These are phyloP conservation scores for Zygaena filipendulae DNA, from an alignment of 2,888 invertebrate species.

Conservation along the genomic window DNA sequence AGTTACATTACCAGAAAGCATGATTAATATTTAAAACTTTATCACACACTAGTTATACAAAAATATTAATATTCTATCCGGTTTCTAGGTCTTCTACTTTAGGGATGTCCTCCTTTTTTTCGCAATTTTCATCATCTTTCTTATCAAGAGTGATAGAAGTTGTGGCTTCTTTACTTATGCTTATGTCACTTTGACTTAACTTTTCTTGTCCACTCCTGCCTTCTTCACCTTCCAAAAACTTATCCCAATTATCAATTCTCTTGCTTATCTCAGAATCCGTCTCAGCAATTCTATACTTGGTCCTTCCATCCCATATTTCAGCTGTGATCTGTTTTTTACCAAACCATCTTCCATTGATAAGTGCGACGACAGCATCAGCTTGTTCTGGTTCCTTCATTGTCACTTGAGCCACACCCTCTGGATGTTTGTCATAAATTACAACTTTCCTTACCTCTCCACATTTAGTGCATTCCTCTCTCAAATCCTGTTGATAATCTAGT, in stretches of 20 bases:
- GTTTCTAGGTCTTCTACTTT: no score
- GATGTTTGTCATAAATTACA: slow-evolving; percentile 90
- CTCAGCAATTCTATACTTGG: slow-evolving; percentile 91
- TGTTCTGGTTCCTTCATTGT: slow-evolving; percentile 90
- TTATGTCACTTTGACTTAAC: no score
- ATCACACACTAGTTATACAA: no score
- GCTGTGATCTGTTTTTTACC: slow-evolving; percentile 87
- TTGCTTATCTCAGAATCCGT: slow-evolving; percentile 87
- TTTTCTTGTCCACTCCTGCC: no score
- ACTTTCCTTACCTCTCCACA: slow-evolving; percentile 94
- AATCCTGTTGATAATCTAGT: slow-evolving; percentile 90
- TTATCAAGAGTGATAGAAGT: no score
- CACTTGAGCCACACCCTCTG: slow-evolving; percentile 94
- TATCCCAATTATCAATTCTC: slow-evolving; percentile 88
- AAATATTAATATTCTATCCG: no score
- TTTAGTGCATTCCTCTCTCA: slow-evolving; percentile 89
- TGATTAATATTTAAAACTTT: no score
- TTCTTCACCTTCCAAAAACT: slow-evolving; percentile 77
- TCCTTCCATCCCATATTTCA: slow-evolving; percentile 94
- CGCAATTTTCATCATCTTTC: no score
- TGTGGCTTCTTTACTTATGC: no score
- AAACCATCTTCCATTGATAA: slow-evolving; percentile 92
- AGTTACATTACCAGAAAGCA: no score
- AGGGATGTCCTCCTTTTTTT: no score
- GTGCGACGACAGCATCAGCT: slow-evolving; percentile 89